Percentiles rank a stretch among this genome's conserved stretches.
These are phyloP conservation scores for Chrysochloris asiatica DNA, from an alignment of 2,113 vertebrate species.

Conservation along the genomic window DNA sequence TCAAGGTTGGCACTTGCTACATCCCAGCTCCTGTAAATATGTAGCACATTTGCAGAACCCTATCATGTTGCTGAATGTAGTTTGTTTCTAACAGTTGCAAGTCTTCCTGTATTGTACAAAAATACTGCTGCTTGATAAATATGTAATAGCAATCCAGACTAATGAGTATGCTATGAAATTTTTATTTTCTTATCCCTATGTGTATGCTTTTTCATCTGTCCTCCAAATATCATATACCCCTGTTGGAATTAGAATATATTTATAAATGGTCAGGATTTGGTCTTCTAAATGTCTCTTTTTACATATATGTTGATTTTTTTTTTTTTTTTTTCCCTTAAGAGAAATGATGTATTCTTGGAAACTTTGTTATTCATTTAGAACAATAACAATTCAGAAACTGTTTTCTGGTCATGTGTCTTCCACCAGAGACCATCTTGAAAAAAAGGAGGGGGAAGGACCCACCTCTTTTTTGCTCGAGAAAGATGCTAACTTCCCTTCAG, in stretches of 20 bases:
- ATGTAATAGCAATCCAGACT: constrained; percentile 83
- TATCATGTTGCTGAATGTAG: constrained; percentile 87
- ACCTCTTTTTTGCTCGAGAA: constrained; percentile 53
- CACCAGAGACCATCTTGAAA: neutral
- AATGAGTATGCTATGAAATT: constrained; percentile 84
- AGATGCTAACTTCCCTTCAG: neutral
- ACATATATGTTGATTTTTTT: constrained; percentile 73
- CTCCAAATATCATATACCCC: constrained; percentile 77
- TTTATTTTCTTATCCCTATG: constrained; percentile 87
- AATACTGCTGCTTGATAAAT: constrained; percentile 84
- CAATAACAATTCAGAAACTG: constrained; percentile 20
- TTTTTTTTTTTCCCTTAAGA: no score
- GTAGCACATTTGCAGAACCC: constrained; percentile 66
- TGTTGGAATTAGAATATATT: constrained; percentile 82
- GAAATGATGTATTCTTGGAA: constrained; percentile 62
- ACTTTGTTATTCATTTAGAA: constrained; percentile 66
- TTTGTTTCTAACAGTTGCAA: constrained; percentile 79
- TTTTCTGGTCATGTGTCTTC: neutral
- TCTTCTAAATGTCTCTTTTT: constrained; percentile 75
- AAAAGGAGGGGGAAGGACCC: neutral
- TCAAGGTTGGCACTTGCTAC: constrained; percentile 77
- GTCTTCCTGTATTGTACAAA: constrained; percentile 89
- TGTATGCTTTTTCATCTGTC: constrained; percentile 84
- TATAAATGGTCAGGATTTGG: constrained; percentile 81
- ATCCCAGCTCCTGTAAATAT: constrained; percentile 68